phyloP scores from a whole-genome alignment of 2,888 invertebrate genomes.

The Brenthis ino region DNA sequence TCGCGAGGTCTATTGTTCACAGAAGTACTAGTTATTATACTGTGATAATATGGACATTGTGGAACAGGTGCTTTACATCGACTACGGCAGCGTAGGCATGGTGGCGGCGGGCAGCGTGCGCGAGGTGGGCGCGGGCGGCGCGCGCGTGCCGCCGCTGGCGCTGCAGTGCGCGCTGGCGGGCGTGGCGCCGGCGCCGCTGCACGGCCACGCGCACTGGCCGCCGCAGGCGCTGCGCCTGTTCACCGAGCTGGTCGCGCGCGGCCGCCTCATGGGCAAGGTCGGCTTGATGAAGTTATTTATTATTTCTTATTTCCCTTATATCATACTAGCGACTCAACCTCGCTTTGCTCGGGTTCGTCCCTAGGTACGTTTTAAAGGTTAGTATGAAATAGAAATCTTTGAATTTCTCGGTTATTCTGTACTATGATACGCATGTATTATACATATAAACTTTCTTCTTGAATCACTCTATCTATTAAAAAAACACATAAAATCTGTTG shows the following conservation, averaged over 20 bases:
- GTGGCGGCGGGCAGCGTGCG: slow-evolving; percentile 78
- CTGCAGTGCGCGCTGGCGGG: slow-evolving; percentile 87
- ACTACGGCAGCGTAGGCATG: slow-evolving; percentile 86
- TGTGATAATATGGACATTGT: background rate
- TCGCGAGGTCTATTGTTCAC: too few relatives aligned
- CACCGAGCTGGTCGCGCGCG: slow-evolving; percentile 53
- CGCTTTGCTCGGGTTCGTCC: too few relatives aligned
- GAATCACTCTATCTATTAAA: too few relatives aligned
- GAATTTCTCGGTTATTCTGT: too few relatives aligned
- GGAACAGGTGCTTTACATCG: slow-evolving; percentile 87
- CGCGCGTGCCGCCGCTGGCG: slow-evolving; percentile 81
- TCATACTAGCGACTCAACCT: too few relatives aligned
- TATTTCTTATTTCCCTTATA: too few relatives aligned
- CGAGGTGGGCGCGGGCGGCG: slow-evolving; percentile 75
- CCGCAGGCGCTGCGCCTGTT: slow-evolving; percentile 76
- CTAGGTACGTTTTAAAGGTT: too few relatives aligned
- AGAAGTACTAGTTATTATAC: too few relatives aligned
- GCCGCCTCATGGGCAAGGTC: slow-evolving; percentile 75
- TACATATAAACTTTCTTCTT: too few relatives aligned
- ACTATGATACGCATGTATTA: too few relatives aligned
- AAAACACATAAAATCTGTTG: too few relatives aligned
- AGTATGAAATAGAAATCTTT: too few relatives aligned
- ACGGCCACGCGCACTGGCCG: slow-evolving; percentile 85
- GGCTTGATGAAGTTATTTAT: background rate
- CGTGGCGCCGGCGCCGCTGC: slow-evolving; percentile 85